These are phyloP conservation scores for Dromius quadrimaculatus DNA, from an alignment of 2,888 invertebrate species.

Conservation along the genomic window DNA sequence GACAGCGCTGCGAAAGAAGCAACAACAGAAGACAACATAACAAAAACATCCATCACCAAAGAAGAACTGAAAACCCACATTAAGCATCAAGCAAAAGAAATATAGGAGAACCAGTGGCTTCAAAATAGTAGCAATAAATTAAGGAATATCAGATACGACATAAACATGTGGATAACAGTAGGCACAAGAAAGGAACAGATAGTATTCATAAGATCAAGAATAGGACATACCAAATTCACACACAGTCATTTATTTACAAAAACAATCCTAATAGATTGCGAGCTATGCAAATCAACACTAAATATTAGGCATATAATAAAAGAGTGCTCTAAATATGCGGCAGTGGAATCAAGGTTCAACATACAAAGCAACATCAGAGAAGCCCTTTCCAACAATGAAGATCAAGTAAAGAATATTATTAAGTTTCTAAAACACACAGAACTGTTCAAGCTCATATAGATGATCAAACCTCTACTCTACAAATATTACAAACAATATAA, in stretches of 20 bases:
- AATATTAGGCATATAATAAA: too few relatives aligned
- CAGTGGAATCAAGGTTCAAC: too few relatives aligned
- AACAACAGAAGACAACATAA: not conserved
- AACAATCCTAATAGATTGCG: not conserved
- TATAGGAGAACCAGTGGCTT: not conserved
- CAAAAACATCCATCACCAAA: not conserved
- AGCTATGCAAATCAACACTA: not conserved
- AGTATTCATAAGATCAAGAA: not conserved
- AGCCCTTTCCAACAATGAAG: too few relatives aligned
- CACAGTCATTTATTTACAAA: not conserved
- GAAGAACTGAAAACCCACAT: not conserved
- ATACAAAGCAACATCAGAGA: too few relatives aligned
- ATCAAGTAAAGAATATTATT: too few relatives aligned
- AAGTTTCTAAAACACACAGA: too few relatives aligned
- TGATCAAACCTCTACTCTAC: not conserved
- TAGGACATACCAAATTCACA: not conserved
- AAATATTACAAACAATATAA: not conserved
- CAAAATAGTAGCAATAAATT: too few relatives aligned
- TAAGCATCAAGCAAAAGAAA: not conserved
- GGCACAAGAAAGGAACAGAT: not conserved
- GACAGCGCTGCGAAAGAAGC: not conserved
- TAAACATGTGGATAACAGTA: too few relatives aligned
- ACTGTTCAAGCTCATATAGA: too few relatives aligned
- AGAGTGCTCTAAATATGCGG: too few relatives aligned
- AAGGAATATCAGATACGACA: too few relatives aligned